A percentile compares a stretch with the other conserved stretches of the same genome.
These are phyloP conservation scores for Drosophila kambysellisi DNA, from an alignment of 2,888 invertebrate species.

Conservation along the genomic window DNA sequence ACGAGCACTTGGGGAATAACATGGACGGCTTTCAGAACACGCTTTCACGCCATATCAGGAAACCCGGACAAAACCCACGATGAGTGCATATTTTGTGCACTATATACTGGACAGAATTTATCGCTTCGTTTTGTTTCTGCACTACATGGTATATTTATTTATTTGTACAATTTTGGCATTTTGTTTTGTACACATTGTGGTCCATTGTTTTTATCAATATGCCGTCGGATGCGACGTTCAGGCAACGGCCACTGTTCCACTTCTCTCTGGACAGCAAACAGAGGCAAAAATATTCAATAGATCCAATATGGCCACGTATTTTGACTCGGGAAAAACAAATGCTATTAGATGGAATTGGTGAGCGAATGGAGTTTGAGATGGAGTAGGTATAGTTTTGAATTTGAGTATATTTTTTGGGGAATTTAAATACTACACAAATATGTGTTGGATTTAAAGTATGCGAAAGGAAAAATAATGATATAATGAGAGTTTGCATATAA, in stretches of 20 bases:
- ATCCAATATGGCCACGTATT: constrained; percentile 45
- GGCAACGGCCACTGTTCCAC: constrained; percentile 9
- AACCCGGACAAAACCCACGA: constrained; percentile 47
- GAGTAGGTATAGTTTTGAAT: background rate
- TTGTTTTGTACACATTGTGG: constrained; percentile 62
- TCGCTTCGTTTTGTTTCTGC: constrained; percentile 45
- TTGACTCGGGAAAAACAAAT: constrained; percentile 26
- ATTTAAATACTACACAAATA: background rate
- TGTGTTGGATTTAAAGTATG: no score
- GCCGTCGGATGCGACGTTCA: constrained; percentile 45
- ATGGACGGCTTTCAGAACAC: constrained; percentile 44
- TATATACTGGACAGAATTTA: constrained; percentile 53
- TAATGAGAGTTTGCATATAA: background rate
- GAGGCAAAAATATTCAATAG: constrained; percentile 46
- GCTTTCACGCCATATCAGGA: constrained; percentile 57
- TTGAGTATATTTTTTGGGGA: background rate
- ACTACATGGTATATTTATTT: constrained; percentile 58
- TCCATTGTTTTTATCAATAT: constrained; percentile 67
- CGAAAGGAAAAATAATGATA: background rate
- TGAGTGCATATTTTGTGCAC: constrained; percentile 59
- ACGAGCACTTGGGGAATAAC: constrained; percentile 51
- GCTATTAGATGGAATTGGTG: constrained; percentile 20
- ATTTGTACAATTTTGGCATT: constrained; percentile 56
- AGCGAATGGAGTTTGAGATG: constrained; percentile 1
- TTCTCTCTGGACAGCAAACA: constrained; percentile 36